These are phyloP conservation scores for Bagarius yarrelli DNA, from an alignment of 2,113 vertebrate species.

Conservation along the genomic window DNA sequence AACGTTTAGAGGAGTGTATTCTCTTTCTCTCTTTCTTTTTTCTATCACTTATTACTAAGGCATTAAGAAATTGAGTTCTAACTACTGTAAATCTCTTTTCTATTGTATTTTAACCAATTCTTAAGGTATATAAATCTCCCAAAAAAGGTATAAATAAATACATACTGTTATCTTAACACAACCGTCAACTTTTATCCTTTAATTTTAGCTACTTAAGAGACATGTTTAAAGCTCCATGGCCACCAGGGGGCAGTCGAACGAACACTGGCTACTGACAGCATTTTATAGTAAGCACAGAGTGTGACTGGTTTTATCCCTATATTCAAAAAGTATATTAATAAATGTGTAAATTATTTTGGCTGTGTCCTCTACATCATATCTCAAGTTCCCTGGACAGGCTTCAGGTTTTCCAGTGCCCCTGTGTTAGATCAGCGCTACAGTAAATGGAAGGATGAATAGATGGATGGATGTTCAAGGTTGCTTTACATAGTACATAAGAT, in stretches of 20 bases:
- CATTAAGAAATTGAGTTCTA: neutral
- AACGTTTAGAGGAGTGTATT: neutral
- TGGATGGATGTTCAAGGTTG: no score
- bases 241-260: slow-evolving; percentile 9
- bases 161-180: neutral
- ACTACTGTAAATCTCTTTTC: neutral
- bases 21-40: neutral
- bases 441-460: no score
- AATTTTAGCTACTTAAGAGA: neutral
- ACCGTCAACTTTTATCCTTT: neutral
- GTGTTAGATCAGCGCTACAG: no score
- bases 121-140: neutral
- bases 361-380: no score
- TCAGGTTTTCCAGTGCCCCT: no score
- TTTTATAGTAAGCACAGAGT: neutral
- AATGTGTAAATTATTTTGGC: neutral
- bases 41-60: neutral
- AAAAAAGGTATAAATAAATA: neutral
- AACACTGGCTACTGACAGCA: neutral
- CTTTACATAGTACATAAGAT: no score
- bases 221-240: neutral
- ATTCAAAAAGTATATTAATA: neutral
- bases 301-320: neutral
- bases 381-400: no score
- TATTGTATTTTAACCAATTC: neutral